Evolutionary conservation across 1,140 invertebrate genomes (phyloP).

Genomic region (Camponotus pennsylvanicus): DNA sequence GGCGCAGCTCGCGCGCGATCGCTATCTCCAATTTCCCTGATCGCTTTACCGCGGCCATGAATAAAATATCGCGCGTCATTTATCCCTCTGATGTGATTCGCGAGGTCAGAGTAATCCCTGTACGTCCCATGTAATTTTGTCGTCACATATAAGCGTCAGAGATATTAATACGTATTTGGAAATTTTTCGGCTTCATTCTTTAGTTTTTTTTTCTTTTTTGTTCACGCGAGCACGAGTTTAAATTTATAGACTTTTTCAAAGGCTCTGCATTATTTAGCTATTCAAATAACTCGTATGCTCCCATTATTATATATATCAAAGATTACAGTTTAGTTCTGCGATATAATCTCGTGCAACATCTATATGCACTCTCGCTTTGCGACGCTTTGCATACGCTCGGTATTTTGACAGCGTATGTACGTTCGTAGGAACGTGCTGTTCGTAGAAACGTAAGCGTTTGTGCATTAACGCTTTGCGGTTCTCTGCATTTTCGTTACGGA

Average conservation of each 20-base stretch:
- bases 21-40: constrained; percentile 64
- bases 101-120: not conserved
- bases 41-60: constrained; percentile 62
- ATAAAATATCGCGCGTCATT: constrained; percentile 69
- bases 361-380: constrained; percentile 39
- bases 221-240: not conserved
- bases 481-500: constrained; percentile 33
- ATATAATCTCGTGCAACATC: constrained; percentile 3
- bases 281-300: not conserved
- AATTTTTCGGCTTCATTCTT: too few relatives aligned
- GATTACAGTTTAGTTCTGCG: constrained; percentile 10
- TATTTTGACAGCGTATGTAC: constrained; percentile 53
- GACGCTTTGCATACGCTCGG: constrained; percentile 46
- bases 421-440: constrained; percentile 1
- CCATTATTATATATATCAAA: constrained; percentile 7
- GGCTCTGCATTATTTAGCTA: not conserved
- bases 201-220: not conserved
- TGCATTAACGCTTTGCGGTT: constrained; percentile 56
- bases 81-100: constrained; percentile 39
- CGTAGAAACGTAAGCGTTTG: constrained; percentile 52
- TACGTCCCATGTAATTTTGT: constrained; percentile 7
- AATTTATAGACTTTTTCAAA: not conserved
- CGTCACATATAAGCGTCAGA: not conserved
- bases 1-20: constrained; percentile 27
- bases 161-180: not conserved